Percentiles rank a stretch among this genome's conserved stretches.
Evolutionary conservation across 2,888 invertebrate genomes (phyloP).

Genomic region (Leptinotarsa juncta): DNA sequence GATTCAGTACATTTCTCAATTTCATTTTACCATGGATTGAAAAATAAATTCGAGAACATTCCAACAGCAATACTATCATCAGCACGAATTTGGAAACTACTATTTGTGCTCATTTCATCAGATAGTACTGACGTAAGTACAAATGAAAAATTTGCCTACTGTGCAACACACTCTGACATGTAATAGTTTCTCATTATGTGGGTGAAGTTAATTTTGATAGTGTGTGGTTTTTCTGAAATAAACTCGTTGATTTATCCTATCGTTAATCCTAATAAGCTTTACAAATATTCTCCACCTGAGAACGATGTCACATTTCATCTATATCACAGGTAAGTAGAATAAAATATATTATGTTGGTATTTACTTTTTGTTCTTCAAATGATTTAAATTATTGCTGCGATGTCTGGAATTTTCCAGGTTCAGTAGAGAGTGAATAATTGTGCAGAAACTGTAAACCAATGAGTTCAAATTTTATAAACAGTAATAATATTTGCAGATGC

Average conservation of each 20-base stretch:
- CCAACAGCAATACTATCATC: neutral
- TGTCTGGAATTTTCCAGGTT: too few relatives aligned
- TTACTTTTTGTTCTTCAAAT: too few relatives aligned
- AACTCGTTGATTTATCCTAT: slow-evolving; percentile 46
- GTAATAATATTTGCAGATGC: too few relatives aligned
- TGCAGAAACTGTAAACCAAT: too few relatives aligned
- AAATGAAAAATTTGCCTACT: neutral
- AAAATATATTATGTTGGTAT: too few relatives aligned
- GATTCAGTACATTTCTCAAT: neutral
- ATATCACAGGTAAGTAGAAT: slow-evolving; percentile 55
- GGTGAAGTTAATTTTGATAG: slow-evolving; percentile 29
- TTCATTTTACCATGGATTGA: neutral
- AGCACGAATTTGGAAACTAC: neutral
- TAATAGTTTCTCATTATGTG: slow-evolving; percentile 29
- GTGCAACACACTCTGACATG: neutral
- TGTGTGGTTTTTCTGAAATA: slow-evolving; percentile 34
- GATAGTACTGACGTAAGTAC: neutral
- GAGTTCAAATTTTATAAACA: too few relatives aligned
- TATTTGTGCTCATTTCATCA: neutral
- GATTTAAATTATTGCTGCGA: too few relatives aligned
- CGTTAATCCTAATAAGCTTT: slow-evolving; percentile 40
- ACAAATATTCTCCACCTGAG: slow-evolving; percentile 52
- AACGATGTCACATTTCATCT: slow-evolving; percentile 56
- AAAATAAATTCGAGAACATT: neutral
- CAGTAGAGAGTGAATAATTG: too few relatives aligned